Base-by-base conservation (phyloP, 1,140 invertebrate species). In the Rhopalosiphum maidis region DNA sequence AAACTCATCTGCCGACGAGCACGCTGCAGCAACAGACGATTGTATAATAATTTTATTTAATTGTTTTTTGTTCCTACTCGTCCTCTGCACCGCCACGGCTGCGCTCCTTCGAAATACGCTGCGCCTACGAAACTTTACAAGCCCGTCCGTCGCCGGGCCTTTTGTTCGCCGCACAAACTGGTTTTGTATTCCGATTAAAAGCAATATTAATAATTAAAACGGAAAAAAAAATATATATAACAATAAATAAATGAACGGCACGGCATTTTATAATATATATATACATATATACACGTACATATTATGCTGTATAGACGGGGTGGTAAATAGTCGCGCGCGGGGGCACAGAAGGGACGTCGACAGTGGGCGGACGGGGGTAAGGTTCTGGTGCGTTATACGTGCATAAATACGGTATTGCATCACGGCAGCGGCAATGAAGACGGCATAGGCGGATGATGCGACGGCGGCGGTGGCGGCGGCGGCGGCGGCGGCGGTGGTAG, bases 101-200 rank as follows among this genome's bases (percentile, higher is more conserved):
- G 15, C 30, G 15, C 8, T 18, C 83, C 37, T 25, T 43, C 37
- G 41, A 30, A 41, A n/a, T 77, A n/a, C 60, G 30, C 60, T 5
- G 60, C n/a, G 11, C 37, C 9, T 35, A 77, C 68, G 15, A 85
- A 85, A 85, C 41, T 85, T 85, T 85, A 83, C 18, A 83, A 83
- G 77, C 18, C 77, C 77, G 83, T 85, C 35, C 51, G 35, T 54
- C 89, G 37, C 43, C 11, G 21, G 37, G 48, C 48, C 87, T 89
- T 51, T 89, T 89, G 46, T 89, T 43, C n/a, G 30, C n/a, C 18
- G n/a, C 87, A 48, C 54, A 60, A 90, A 90, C 89, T 35, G 54
- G 89, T 90, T 90, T 90, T 90, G 37, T 91, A 43, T 68, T 68
- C 89, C 89, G 89, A 90, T 90, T 90, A 91, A 91, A 91, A 91